phyloP scores from a whole-genome alignment of 2,113 vertebrate genomes.

The Asarcornis scutulata region DNA sequence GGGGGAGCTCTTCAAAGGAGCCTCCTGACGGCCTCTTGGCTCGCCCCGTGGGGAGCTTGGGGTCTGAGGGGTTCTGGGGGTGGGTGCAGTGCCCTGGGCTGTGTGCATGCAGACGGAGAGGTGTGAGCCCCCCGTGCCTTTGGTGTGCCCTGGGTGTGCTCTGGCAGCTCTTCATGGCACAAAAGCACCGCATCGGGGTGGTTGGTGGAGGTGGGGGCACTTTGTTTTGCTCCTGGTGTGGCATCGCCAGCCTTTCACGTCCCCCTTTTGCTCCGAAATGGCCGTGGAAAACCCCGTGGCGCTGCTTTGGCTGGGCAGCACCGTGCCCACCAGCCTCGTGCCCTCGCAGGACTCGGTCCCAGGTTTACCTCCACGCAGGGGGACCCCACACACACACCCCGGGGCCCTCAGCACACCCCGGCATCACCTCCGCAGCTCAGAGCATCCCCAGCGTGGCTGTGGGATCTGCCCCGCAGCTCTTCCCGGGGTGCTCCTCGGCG shows the following conservation, averaged over 20 bases:
- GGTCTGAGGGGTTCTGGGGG: neutral
- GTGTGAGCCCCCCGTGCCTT: neutral
- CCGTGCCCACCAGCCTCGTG: neutral
- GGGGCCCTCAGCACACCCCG: neutral
- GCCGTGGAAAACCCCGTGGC: neutral
- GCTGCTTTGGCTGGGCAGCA: neutral
- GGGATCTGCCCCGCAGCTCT: neutral
- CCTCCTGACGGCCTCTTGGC: neutral
- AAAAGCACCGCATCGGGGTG: accelerated
- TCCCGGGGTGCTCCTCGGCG: neutral
- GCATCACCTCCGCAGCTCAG: neutral
- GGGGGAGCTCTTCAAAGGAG: slow-evolving; percentile 20
- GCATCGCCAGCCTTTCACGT: neutral
- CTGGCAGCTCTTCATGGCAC: neutral
- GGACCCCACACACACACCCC: neutral
- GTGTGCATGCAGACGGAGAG: neutral
- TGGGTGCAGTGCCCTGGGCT: neutral
- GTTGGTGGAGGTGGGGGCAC: neutral
- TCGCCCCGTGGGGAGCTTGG: neutral
- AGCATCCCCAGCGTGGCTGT: neutral
- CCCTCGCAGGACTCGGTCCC: neutral
- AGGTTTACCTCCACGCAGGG: neutral
- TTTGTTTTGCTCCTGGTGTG: neutral
- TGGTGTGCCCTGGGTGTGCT: neutral
- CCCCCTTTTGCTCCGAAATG: neutral